Percentiles rank a stretch among this genome's conserved stretches.
phyloP scores from a whole-genome alignment of 2,888 invertebrate species.

The Nematopogon swammerdamellus region DNA sequence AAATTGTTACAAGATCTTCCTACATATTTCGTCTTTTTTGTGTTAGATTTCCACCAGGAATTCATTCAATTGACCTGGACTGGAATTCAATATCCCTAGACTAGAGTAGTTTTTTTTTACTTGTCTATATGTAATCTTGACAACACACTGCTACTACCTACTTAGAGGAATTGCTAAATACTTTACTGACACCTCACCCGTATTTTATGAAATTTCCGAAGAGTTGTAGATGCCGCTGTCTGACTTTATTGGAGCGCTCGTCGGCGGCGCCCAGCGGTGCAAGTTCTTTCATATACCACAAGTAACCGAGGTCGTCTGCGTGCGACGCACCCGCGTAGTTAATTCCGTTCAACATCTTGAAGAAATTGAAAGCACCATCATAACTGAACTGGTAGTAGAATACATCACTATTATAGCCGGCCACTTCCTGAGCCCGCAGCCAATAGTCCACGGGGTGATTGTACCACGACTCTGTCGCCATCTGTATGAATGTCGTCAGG shows the following conservation, averaged over 20 bases:
- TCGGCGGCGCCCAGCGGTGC: background rate
- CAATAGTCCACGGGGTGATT: background rate
- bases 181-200: background rate
- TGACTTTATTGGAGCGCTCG: background rate
- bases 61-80: no score
- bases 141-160: no score
- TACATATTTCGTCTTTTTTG: no score
- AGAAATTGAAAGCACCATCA: constrained; percentile 2
- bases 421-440: background rate
- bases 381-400: background rate
- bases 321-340: background rate
- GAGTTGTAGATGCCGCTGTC: background rate
- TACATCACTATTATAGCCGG: background rate
- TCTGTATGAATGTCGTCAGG: background rate
- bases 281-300: background rate
- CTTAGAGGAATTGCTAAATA: no score
- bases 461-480: constrained; percentile 2
- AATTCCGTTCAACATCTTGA: background rate
- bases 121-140: no score
- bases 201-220: background rate
- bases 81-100: no score
- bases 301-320: constrained; percentile 4
- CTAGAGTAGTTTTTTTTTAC: no score
- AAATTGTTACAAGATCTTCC: no score
- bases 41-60: no score